Base-by-base conservation (phyloP, 1,140 invertebrate species). In the Drosophila kanapiae region DNA sequence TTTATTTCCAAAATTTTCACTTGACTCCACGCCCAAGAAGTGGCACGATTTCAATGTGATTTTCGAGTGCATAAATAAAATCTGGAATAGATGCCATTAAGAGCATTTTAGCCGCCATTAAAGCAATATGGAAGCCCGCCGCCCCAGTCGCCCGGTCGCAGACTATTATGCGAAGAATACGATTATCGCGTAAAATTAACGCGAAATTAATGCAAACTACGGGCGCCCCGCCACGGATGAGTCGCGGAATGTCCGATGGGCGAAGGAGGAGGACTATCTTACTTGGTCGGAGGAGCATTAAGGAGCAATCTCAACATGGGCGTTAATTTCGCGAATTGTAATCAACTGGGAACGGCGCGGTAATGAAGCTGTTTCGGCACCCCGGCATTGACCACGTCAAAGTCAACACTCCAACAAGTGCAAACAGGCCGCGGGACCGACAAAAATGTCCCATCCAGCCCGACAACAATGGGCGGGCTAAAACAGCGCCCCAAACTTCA, bases 151-250 rank as follows among this genome's bases (percentile, higher is more conserved):
- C 13, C 33, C 54, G 11, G 38, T 45, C n/a, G 53, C 54, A 62
- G 60, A 70, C 35, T 77, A 77, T 77, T 77, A 70, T 53, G 35
- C 45, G 61, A 61, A 84, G 80, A 90, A 88, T 90, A 88, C 63
- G 85, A 88, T 88, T 90, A 88, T 88, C 85, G 81, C 85, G 82
- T 49, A 60, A 88, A 88, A 88, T 85, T 71, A 88, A 88, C 85
- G 85, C 83, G 85, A 88, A 88, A 88, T 88, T 88, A 88, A 88
- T 88, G 85, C 80, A 88, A 88, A 88, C 85, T 88, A 90, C 85
- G 85, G 70, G 63, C 54, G 60, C 47, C 43, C 33, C 40, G 48
- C 43, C 37, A 45, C 68, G 64, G 43, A 70, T 42, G 62, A 53
- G 54, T 40, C 16, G 33, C 23, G 31, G 40, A 45, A 37, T 48